Conservation (phyloP, 2,113 vertebrate species). For the Corythoichthys intestinalis region DNA sequence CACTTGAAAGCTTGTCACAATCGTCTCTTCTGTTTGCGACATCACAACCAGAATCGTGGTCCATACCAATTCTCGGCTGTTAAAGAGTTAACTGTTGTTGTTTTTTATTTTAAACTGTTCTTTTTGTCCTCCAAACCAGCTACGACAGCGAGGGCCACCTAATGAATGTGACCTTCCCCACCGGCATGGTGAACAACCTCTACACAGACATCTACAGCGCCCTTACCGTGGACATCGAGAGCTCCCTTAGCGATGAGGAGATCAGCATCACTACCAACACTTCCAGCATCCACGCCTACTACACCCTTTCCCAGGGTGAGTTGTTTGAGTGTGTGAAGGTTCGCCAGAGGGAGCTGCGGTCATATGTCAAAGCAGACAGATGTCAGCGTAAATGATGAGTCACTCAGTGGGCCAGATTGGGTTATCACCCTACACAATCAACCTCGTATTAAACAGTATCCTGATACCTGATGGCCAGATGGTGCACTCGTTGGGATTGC, state of each 20-base stretch:
- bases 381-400: slow-evolving; percentile 52
- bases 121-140: slow-evolving; percentile 64
- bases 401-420: slow-evolving; percentile 38
- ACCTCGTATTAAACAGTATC: slow-evolving; percentile 48
- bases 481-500: slow-evolving; percentile 28
- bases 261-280: slow-evolving; percentile 92
- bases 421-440: slow-evolving; percentile 37
- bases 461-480: slow-evolving; percentile 34
- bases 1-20: too few species aligned
- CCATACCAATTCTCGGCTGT: too few species aligned
- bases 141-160: slow-evolving; percentile 95
- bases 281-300: slow-evolving; percentile 89
- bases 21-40: too few species aligned
- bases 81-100: background rate
- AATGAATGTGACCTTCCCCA: slow-evolving; percentile 95
- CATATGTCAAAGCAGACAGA: slow-evolving; percentile 10
- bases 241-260: slow-evolving; percentile 89
- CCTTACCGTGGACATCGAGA: slow-evolving; percentile 88
- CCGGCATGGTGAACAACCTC: slow-evolving; percentile 90
- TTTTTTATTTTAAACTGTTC: background rate
- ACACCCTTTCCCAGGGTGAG: slow-evolving; percentile 94
- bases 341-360: background rate
- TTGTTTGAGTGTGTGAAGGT: slow-evolving; percentile 31
- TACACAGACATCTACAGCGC: slow-evolving; percentile 87
- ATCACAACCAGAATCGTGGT: too few species aligned